Percentiles rank a stretch among this genome's conserved stretches.
These are phyloP conservation scores for Leucophenga montana DNA, from an alignment of 2,888 invertebrate genomes.

Conservation along the genomic window DNA sequence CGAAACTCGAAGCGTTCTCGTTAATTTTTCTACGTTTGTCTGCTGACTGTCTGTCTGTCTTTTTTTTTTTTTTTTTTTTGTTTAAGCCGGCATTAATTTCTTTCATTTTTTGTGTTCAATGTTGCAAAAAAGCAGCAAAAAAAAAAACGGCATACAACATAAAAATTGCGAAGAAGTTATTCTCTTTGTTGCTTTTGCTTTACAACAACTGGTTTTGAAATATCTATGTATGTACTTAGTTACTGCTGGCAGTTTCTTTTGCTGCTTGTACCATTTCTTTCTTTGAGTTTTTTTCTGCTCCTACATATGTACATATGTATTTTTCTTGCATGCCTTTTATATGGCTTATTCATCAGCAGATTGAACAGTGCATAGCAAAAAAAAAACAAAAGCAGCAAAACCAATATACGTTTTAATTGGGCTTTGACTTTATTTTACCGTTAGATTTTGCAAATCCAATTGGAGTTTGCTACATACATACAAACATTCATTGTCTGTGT, in stretches of 20 bases:
- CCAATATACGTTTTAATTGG: neutral
- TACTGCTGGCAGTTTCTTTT: too few relatives aligned
- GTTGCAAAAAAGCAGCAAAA: neutral
- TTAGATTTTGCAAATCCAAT: neutral
- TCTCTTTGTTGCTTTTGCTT: neutral
- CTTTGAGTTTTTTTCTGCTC: neutral
- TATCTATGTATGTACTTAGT: neutral
- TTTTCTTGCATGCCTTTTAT: neutral
- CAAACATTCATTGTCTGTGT: neutral
- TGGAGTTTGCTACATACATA: too few relatives aligned
- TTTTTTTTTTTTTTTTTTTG: too few relatives aligned
- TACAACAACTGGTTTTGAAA: neutral
- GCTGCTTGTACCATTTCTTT: slow-evolving; percentile 1
- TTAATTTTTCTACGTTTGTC: too few relatives aligned
- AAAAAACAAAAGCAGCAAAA: neutral
- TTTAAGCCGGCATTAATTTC: slow-evolving; percentile 3
- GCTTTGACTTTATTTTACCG: slow-evolving; percentile 4
- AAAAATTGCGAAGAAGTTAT: too few relatives aligned
- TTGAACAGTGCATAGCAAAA: too few relatives aligned
- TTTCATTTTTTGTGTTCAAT: neutral
- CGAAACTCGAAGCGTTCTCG: too few relatives aligned
- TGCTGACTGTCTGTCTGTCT: too few relatives aligned
- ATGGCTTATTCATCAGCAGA: neutral
- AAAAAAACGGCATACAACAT: too few relatives aligned
- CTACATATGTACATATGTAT: too few relatives aligned